These are phyloP conservation scores for Maniola hyperantus DNA, from an alignment of 2,888 invertebrate genomes.

Conservation along the genomic window DNA sequence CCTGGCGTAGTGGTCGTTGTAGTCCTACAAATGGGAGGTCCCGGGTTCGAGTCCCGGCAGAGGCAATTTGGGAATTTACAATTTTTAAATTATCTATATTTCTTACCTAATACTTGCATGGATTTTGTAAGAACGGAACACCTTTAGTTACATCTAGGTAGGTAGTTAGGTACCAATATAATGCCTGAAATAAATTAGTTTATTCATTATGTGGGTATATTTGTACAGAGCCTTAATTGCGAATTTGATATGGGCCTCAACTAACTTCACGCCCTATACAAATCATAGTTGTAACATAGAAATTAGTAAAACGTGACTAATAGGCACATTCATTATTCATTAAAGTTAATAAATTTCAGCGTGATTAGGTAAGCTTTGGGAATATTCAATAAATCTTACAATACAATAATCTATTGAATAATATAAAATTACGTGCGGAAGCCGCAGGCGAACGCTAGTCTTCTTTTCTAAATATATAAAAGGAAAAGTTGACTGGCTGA, in stretches of 20 bases:
- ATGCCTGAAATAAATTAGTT: not conserved
- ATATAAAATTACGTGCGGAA: no score
- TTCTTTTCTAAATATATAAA: no score
- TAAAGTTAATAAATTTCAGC: constrained; percentile 38
- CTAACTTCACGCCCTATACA: constrained; percentile 28
- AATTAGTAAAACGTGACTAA: constrained; percentile 39
- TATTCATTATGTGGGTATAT: not conserved
- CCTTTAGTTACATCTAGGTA: no score
- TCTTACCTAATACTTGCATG: constrained; percentile 18
- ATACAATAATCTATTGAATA: constrained; percentile 11
- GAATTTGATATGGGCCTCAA: constrained; percentile 36
- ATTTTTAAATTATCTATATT: no score
- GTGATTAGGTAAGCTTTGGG: constrained; percentile 30
- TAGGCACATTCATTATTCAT: constrained; percentile 37
- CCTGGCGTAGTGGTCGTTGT: no score
- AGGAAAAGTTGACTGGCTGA: no score
- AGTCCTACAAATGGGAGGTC: no score
- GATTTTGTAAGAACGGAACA: no score
- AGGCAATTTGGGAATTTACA: no score
- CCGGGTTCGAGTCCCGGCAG: no score
- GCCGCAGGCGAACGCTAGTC: no score
- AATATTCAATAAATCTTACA: constrained; percentile 25
- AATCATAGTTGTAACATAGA: constrained; percentile 37
- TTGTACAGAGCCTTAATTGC: constrained; percentile 31
- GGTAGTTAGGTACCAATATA: no score